phyloP scores from a whole-genome alignment of 37 sponge, comb jelly and placozoan genomes.

The Lycopodina hypogea region DNA sequence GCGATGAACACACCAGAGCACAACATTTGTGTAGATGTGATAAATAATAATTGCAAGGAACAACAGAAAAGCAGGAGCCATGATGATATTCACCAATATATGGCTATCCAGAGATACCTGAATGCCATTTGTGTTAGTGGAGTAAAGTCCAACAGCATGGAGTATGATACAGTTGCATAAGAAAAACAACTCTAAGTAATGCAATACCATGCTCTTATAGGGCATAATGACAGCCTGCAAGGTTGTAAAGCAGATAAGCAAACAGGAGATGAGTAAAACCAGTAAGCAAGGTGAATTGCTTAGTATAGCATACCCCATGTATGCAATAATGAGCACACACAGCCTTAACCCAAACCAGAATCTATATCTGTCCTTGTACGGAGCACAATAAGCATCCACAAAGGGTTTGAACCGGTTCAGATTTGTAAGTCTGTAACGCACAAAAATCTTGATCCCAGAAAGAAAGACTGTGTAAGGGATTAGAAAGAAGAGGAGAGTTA shows the following conservation, averaged over 20 bases:
- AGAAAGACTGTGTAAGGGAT: constrained; percentile 18
- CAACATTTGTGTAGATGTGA: neutral
- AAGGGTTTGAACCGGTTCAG: constrained; percentile 17
- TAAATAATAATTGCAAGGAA: constrained; percentile 7
- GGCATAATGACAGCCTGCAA: constrained; percentile 15
- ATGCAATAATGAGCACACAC: constrained; percentile 6
- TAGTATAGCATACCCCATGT: neutral
- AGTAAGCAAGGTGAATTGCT: neutral
- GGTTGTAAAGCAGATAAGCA: neutral
- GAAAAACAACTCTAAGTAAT: constrained; percentile 17
- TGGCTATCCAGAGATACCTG: neutral
- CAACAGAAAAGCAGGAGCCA: constrained; percentile 3
- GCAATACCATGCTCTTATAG: constrained; percentile 3
- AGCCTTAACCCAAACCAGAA: constrained; percentile 38
- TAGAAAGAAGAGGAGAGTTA: constrained; percentile 4
- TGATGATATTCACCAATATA: neutral
- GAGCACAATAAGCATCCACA: constrained; percentile 38
- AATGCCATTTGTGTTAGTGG: no score
- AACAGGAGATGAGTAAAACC: neutral
- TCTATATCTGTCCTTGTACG: constrained; percentile 39
- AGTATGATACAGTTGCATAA: neutral
- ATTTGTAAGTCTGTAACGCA: constrained; percentile 1
- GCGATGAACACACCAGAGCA: no score
- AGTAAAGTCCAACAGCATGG: neutral
- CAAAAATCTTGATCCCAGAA: neutral